phyloP scores from a whole-genome alignment of 2,888 invertebrate species.

The Tiphia femorata region DNA sequence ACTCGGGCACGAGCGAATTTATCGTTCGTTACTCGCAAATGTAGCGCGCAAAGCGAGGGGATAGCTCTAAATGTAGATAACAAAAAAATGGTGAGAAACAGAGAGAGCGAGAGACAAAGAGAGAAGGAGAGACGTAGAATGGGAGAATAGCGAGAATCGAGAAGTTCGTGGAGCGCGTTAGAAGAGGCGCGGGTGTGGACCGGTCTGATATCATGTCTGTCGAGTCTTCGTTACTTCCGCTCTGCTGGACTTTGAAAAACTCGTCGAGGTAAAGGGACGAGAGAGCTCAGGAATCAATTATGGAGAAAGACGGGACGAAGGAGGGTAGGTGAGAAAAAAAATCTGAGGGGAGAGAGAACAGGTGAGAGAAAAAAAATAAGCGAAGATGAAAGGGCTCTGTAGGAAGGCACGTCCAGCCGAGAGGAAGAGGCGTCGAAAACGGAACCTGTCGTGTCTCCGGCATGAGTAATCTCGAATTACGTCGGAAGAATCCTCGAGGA shows the following conservation, averaged over 20 bases:
- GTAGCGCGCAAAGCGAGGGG: slow-evolving; percentile 35
- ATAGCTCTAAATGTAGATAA: slow-evolving; percentile 16
- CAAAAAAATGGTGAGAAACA: slow-evolving; percentile 6
- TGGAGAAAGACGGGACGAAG: slow-evolving; percentile 14
- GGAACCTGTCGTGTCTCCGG: too few species aligned
- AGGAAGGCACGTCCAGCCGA: too few species aligned
- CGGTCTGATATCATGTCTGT: slow-evolving; percentile 40
- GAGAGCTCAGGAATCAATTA: slow-evolving; percentile 40
- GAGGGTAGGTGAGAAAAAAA: neutral
- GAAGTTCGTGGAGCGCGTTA: neutral
- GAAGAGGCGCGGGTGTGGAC: slow-evolving; percentile 23
- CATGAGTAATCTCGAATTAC: too few species aligned
- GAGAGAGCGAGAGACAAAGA: slow-evolving; percentile 2
- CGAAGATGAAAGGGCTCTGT: too few species aligned
- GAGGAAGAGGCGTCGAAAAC: too few species aligned
- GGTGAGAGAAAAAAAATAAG: neutral
- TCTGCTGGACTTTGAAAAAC: slow-evolving; percentile 39
- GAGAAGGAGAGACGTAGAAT: neutral
- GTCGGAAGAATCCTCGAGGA: too few species aligned
- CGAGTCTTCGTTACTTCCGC: slow-evolving; percentile 43
- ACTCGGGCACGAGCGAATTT: slow-evolving; percentile 32
- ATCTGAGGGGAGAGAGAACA: slow-evolving; percentile 1
- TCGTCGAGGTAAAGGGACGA: slow-evolving; percentile 25
- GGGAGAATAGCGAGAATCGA: slow-evolving; percentile 5
- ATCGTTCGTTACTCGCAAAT: slow-evolving; percentile 46